Evolutionary conservation across 2,113 vertebrate species (phyloP).

Genomic region (Genyomyrus donnyi): DNA sequence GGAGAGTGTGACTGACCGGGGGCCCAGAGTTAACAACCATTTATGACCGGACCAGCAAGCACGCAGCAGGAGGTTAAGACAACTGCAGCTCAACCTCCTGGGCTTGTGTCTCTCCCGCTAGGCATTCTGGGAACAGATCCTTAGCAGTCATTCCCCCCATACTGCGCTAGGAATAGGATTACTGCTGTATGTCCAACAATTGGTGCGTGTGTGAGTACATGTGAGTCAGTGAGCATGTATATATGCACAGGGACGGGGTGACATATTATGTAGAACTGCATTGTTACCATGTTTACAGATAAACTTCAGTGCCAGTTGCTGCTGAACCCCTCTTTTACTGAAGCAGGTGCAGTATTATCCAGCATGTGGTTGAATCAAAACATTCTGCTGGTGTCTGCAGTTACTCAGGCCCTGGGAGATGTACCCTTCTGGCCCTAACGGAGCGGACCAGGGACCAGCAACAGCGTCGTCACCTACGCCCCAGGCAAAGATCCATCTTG

Average conservation of each 20-base stretch:
- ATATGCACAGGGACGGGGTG: conserved; percentile 14
- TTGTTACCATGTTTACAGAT: neutral
- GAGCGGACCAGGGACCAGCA: neutral
- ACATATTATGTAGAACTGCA: conserved; percentile 25
- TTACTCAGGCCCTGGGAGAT: no score
- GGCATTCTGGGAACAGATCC: conserved; percentile 13
- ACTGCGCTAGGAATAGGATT: conserved; percentile 21
- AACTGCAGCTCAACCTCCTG: conserved; percentile 29
- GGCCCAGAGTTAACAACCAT: conserved; percentile 41
- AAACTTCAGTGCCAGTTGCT: neutral
- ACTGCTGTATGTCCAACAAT: neutral
- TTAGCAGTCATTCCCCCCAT: neutral
- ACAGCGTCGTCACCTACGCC: neutral
- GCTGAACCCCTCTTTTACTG: neutral
- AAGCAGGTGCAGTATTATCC: neutral
- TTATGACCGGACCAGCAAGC: conserved; percentile 48
- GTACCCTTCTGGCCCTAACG: neutral
- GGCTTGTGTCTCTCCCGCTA: conserved; percentile 5
- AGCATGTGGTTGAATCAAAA: neutral
- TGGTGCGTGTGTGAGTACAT: neutral
- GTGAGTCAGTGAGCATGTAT: conserved; percentile 14
- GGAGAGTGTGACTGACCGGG: neutral
- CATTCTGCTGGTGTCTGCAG: neutral
- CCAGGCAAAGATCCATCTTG: neutral
- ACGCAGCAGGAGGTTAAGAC: conserved; percentile 23